These are phyloP conservation scores for Sipha flava DNA, from an alignment of 1,140 invertebrate genomes.

Conservation along the genomic window DNA sequence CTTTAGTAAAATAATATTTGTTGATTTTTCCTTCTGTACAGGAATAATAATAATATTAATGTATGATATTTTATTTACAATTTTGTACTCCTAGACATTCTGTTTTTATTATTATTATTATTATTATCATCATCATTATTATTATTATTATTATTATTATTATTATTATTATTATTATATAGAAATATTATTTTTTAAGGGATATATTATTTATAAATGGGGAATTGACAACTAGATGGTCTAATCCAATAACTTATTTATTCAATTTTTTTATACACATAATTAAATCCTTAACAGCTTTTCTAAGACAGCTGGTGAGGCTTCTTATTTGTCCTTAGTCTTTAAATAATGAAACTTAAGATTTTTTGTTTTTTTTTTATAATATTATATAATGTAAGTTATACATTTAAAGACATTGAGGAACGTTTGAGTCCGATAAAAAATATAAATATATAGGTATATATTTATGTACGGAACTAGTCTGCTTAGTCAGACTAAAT, in stretches of 20 bases:
- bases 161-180: constrained; percentile 13
- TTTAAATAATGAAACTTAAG: constrained; percentile 32
- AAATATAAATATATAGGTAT: constrained; percentile 22
- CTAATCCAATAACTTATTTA: constrained; percentile 31
- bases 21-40: constrained; percentile 33
- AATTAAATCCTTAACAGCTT: constrained; percentile 26
- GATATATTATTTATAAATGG: constrained; percentile 29
- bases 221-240: constrained; percentile 7
- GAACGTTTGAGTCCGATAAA: constrained; percentile 11
- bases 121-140: constrained; percentile 5
- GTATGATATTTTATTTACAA: constrained; percentile 31
- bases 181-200: constrained; percentile 24
- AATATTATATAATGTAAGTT: constrained; percentile 32
- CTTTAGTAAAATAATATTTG: constrained; percentile 33
- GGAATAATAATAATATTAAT: constrained; percentile 27
- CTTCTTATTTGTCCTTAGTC: constrained; percentile 30
- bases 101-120: constrained; percentile 25
- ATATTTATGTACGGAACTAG: constrained; percentile 1
- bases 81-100: constrained; percentile 33
- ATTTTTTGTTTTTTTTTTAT: constrained; percentile 13
- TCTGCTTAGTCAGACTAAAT: constrained; percentile 1
- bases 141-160: constrained; percentile 6
- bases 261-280: constrained; percentile 25
- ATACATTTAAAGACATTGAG: constrained; percentile 30
- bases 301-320: constrained; percentile 12